phyloP scores from a whole-genome alignment of 2,797 vertebrate species.

The Sphenodon punctatus region DNA sequence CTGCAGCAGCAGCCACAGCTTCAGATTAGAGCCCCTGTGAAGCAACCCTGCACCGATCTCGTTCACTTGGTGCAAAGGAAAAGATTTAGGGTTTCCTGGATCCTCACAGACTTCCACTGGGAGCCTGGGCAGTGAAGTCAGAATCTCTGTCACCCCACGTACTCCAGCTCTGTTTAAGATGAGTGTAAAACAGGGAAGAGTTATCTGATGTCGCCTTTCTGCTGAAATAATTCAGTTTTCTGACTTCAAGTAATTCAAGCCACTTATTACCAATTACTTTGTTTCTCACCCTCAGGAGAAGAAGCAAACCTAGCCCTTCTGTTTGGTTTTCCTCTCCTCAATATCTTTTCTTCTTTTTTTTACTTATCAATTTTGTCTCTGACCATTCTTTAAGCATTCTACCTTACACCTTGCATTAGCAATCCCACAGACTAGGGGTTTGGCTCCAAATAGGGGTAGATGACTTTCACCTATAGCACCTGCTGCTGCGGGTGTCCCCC shows the following conservation, averaged over 20 bases:
- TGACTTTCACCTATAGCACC: no score
- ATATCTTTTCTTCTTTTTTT: no score
- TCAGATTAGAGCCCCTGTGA: background rate
- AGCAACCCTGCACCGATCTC: background rate
- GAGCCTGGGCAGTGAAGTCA: rapidly evolving
- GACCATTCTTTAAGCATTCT: background rate
- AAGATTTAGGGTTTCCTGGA: background rate
- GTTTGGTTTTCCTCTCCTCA: background rate
- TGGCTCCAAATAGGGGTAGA: no score
- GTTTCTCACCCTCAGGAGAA: background rate
- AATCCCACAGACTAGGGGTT: no score
- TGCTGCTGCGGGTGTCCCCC: no score
- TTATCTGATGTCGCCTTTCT: background rate
- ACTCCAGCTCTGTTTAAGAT: background rate
- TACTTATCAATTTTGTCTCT: background rate
- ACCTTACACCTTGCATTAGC: no score
- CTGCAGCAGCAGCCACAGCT: rapidly evolving
- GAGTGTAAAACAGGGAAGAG: background rate
- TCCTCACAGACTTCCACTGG: no score
- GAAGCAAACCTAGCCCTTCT: background rate
- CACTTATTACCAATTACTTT: background rate
- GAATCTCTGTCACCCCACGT: background rate
- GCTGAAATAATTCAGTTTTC: background rate
- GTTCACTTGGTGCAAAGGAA: background rate
- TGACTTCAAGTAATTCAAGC: background rate